Base-by-base conservation (phyloP, 2,113 vertebrate genomes). In the Dromiciops gliroides region DNA sequence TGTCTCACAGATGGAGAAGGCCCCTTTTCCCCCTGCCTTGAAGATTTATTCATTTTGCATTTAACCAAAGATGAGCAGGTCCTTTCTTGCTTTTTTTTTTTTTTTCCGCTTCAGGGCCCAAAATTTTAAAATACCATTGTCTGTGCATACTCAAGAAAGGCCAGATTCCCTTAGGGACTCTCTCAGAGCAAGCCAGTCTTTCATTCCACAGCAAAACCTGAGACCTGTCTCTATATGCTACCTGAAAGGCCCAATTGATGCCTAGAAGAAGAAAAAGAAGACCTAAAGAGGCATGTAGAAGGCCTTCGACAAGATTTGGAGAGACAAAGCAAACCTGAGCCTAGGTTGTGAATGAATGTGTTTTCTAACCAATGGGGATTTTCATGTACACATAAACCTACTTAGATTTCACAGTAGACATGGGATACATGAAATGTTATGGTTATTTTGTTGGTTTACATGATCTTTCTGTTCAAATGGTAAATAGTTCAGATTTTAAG, bases 121-220 rank as follows among this genome's bases (percentile, higher is more conserved):
- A 90, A 49, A 83, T 92, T 95, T 96, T 95, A 97, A 92, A 90
- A 93, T 7, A 90, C n/a, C 0, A 1, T 49, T 94, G 89, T 94
- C 89, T 92, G 67, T 83, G 94, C 52, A 91, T 23, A 24, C 60
- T 92, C 47, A n/a, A 52, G n/a, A 94, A 96, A 90, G 48, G 9
- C 89, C 95, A 90, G 89, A 51, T 10, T 3, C 56, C 95, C 22
- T 3, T 0, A 56, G 90, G 94, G 90, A 95, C 49, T 60, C 75
- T 49, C 91, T 93, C 67, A 89, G 60, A 93, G 91, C 94, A 56
- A 89, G 51, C 50, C 89, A 83, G 67, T 95, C 89, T 95, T 90
- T 93, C 48, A 92, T 91, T 94, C 50, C 95, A 89, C 48, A 90
- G 89, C 95, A 97, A 97, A 95, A 51, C 47, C 50, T 90, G 28